Percentiles rank a stretch among this genome's conserved stretches.
Conservation (phyloP, 2,797 vertebrate genomes). For the Pseudocheirus occidentalis region DNA sequence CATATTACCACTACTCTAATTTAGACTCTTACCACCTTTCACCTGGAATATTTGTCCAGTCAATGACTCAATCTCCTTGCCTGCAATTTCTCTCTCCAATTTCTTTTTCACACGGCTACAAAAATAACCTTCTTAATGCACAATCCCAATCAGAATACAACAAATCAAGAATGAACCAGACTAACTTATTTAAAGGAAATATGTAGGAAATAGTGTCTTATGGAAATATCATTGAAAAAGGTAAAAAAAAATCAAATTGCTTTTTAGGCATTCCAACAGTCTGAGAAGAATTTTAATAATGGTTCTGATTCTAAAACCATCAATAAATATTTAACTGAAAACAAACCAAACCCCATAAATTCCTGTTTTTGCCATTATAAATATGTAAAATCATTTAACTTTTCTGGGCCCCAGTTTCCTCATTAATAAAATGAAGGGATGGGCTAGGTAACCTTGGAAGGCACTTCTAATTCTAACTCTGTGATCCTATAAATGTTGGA, state of each 20-base stretch:
- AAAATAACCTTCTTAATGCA: not conserved
- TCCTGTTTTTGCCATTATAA: not conserved
- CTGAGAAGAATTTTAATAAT: not conserved
- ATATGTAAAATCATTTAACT: not conserved
- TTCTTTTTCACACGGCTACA: not conserved
- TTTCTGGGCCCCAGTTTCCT: not conserved
- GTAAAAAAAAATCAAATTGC: not conserved
- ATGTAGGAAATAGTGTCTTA: conserved; percentile 5
- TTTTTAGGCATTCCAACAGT: conserved; percentile 19
- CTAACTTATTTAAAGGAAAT: conserved; percentile 12
- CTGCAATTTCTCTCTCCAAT: not conserved
- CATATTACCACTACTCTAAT: not conserved
- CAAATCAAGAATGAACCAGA: conserved; percentile 4
- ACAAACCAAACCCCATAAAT: not conserved
- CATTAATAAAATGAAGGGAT: not conserved
- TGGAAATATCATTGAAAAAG: conserved; percentile 17
- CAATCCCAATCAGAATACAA: not conserved
- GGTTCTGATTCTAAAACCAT: conserved; percentile 33
- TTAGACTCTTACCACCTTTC: not conserved
- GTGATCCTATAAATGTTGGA: not conserved
- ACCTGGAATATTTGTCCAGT: not conserved
- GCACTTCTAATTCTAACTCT: not conserved
- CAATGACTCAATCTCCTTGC: not conserved
- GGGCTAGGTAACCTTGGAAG: not conserved
- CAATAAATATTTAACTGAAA: conserved; percentile 37